A percentile compares a stretch with the other conserved stretches of the same genome.
Conservation (phyloP, 2,113 vertebrate species). For the Pristiophorus japonicus region DNA sequence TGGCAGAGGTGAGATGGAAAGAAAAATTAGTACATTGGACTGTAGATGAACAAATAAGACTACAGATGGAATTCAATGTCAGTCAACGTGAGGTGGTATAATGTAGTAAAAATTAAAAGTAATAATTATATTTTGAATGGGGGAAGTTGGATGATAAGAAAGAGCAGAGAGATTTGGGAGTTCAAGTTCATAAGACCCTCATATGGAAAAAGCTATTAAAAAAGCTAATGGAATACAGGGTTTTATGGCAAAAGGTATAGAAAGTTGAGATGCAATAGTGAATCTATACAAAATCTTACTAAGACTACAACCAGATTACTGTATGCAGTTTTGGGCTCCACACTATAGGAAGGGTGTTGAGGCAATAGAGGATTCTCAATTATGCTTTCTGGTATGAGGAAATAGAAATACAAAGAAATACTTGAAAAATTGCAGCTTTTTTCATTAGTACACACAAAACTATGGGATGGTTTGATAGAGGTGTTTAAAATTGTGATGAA, state of each 20-base stretch:
- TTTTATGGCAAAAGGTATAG: background rate
- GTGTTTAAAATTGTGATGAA: background rate
- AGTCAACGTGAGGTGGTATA: background rate
- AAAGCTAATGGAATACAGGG: background rate
- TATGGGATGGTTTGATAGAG: background rate
- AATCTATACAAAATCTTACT: background rate
- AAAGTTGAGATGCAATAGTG: background rate
- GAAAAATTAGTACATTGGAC: background rate
- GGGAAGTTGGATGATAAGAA: background rate
- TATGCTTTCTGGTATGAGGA: background rate
- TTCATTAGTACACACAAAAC: background rate
- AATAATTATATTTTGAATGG: background rate
- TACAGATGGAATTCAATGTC: background rate
- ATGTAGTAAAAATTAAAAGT: background rate
- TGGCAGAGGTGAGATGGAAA: background rate
- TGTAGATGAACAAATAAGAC: background rate
- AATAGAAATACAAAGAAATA: background rate
- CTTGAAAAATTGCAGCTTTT: background rate
- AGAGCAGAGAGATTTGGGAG: background rate
- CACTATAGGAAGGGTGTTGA: background rate
- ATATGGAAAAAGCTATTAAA: background rate
- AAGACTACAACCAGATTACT: background rate
- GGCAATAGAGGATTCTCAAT: background rate
- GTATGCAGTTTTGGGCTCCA: background rate
- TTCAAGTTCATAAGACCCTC: background rate